phyloP scores from a whole-genome alignment of 2,888 invertebrate species.

The Lasioglossum malachurum region DNA sequence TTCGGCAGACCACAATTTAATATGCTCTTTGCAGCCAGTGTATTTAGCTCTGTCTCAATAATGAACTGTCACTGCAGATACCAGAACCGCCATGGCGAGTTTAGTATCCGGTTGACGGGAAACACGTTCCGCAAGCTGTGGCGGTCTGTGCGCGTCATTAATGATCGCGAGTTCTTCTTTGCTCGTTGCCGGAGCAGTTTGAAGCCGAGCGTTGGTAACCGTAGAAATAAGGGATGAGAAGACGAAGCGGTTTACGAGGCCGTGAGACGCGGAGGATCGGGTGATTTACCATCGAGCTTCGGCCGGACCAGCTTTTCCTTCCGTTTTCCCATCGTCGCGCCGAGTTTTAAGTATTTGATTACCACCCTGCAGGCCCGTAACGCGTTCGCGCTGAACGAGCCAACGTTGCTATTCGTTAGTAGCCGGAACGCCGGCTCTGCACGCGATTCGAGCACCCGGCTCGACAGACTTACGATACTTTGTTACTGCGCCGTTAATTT shows the following conservation, averaged over 20 bases:
- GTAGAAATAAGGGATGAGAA: constrained; percentile 33
- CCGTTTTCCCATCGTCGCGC: constrained; percentile 36
- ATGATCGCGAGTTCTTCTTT: constrained; percentile 34
- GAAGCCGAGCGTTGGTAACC: not conserved
- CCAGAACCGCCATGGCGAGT: not conserved
- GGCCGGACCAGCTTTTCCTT: constrained; percentile 11
- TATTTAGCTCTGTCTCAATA: not conserved
- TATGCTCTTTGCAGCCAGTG: not conserved
- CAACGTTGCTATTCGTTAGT: constrained; percentile 65
- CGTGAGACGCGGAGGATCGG: constrained; percentile 69
- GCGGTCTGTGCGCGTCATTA: constrained; percentile 5
- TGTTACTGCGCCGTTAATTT: constrained; percentile 84
- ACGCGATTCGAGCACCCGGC: constrained; percentile 70
- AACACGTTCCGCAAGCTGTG: constrained; percentile 25
- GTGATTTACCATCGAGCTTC: constrained; percentile 48
- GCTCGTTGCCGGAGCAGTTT: constrained; percentile 5
- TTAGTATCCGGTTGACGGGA: not conserved
- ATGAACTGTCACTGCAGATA: not conserved
- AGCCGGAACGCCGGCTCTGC: constrained; percentile 69
- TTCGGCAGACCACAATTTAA: too few relatives aligned
- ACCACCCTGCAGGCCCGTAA: constrained; percentile 78
- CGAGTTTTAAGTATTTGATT: constrained; percentile 83
- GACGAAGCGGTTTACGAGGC: constrained; percentile 71
- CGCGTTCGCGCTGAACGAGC: constrained; percentile 73
- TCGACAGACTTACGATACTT: constrained; percentile 80